A percentile compares a stretch with the other conserved stretches of the same genome.
Evolutionary conservation across 1,140 invertebrate genomes (phyloP).

Genomic region (Listronotus bonariensis): DNA sequence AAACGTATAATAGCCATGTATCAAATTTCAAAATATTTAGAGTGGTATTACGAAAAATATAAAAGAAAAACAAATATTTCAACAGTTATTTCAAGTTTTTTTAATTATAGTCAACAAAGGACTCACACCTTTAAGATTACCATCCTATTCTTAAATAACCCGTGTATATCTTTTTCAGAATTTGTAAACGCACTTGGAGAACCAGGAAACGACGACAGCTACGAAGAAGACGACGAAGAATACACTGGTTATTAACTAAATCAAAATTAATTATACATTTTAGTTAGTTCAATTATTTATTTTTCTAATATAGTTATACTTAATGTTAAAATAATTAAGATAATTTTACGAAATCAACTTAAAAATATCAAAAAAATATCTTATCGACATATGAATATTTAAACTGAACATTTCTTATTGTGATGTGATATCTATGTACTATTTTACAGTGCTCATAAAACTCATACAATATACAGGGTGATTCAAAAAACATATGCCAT

Average conservation of each 20-base stretch:
- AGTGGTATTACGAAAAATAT: no score
- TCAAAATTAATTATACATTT: constrained; percentile 1
- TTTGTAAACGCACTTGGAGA: constrained; percentile 84
- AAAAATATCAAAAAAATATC: no score
- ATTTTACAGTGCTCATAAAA: no score
- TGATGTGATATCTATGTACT: constrained; percentile 1
- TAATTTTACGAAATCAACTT: not conserved
- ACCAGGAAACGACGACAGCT: constrained; percentile 74
- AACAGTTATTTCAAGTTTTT: no score
- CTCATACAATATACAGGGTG: no score
- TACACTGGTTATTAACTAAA: constrained; percentile 48
- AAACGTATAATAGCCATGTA: no score
- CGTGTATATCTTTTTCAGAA: constrained; percentile 67
- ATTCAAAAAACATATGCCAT: no score
- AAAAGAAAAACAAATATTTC: no score
- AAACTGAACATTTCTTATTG: constrained; percentile 7
- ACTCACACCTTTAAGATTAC: not conserved
- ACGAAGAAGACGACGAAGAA: constrained; percentile 78
- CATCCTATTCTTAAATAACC: no score
- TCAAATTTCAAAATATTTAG: no score
- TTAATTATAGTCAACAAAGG: no score
- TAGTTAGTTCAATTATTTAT: not conserved
- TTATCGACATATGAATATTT: not conserved
- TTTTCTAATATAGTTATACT: not conserved
- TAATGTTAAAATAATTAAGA: not conserved